Evolutionary conservation across 2,797 vertebrate species (phyloP).

Genomic region (Eulemur albifrons): DNA sequence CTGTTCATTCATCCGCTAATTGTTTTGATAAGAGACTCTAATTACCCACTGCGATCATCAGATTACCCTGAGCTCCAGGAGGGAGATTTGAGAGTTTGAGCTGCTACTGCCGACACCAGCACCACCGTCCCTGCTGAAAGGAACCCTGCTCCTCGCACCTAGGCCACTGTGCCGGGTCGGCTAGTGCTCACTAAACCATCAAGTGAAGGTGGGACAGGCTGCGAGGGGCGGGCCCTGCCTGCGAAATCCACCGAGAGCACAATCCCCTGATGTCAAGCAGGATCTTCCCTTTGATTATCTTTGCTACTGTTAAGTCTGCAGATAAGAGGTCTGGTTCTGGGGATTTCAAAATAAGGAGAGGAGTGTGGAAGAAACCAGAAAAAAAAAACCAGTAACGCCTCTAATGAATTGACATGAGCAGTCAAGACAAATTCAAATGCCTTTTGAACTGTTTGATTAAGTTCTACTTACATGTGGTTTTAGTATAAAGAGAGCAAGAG

Average conservation of each 20-base stretch:
- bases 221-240: neutral
- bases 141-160: neutral
- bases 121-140: neutral
- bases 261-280: slow-evolving; percentile 7
- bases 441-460: slow-evolving; percentile 46
- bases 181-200: neutral
- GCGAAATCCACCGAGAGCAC: neutral
- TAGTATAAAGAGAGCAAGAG: slow-evolving; percentile 33
- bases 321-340: slow-evolving; percentile 50
- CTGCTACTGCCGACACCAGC: neutral
- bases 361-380: neutral
- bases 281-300: slow-evolving; percentile 55
- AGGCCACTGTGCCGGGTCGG: neutral
- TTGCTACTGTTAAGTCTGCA: slow-evolving; percentile 41
- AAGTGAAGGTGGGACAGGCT: neutral
- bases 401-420: slow-evolving; percentile 25
- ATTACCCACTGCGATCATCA: slow-evolving; percentile 76
- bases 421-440: neutral
- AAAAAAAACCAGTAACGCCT: neutral
- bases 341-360: slow-evolving; percentile 46
- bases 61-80: slow-evolving; percentile 75
- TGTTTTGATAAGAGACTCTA: slow-evolving; percentile 80
- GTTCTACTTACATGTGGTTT: slow-evolving; percentile 54
- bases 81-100: slow-evolving; percentile 67
- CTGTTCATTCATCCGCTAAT: slow-evolving; percentile 79